Percentiles rank a stretch among this genome's conserved stretches.
Conservation (phyloP, 2,113 vertebrate species). For the Platysteira castanea region DNA sequence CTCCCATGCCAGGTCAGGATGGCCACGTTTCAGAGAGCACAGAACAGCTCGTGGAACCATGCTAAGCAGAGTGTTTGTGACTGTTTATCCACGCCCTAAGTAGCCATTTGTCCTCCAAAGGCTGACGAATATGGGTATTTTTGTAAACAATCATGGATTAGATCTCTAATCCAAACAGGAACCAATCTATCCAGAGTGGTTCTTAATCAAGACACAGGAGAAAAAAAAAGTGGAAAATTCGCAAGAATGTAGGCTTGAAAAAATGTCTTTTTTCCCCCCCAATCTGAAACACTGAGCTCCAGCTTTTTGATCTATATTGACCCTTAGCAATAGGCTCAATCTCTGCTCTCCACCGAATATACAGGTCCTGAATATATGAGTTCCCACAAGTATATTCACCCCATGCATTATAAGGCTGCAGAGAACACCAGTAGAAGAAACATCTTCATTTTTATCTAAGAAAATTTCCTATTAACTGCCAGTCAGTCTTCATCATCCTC, state of each 20-base stretch:
- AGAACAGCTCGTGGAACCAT: fast-evolving
- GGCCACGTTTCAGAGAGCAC: background rate
- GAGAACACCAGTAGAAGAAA: background rate
- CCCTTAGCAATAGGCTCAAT: background rate
- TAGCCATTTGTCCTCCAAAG: background rate
- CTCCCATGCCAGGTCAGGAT: background rate
- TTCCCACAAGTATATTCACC: background rate
- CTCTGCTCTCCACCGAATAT: background rate
- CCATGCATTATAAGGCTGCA: background rate
- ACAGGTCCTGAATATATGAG: background rate
- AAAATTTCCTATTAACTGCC: background rate
- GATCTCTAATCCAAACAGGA: background rate
- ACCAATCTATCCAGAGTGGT: background rate
- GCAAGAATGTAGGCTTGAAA: background rate
- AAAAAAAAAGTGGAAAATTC: background rate
- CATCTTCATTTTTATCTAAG: background rate
- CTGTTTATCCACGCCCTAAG: background rate
- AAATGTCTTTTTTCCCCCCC: fast-evolving
- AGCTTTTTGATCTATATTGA: background rate
- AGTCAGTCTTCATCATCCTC: background rate
- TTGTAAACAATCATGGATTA: background rate
- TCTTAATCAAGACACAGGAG: background rate
- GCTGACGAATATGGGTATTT: background rate
- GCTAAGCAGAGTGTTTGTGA: background rate
- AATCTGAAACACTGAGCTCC: background rate